Evolutionary conservation across 2,888 invertebrate genomes (phyloP).

Genomic region (Pterostichus madidus): DNA sequence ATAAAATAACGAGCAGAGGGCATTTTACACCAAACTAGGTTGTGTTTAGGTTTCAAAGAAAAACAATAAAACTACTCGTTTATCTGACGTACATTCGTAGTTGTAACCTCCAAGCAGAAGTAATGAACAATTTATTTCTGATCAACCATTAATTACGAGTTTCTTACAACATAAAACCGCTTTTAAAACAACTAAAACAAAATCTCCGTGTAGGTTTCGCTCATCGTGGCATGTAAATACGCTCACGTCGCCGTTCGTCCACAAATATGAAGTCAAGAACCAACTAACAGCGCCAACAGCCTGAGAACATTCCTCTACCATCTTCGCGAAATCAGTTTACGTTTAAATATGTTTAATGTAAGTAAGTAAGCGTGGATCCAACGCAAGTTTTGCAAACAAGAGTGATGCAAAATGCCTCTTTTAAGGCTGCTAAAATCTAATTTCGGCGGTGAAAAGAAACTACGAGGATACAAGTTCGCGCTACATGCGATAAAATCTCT

Average conservation of each 20-base stretch:
- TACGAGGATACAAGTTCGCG: slow-evolving; percentile 55
- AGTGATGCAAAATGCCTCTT: slow-evolving; percentile 57
- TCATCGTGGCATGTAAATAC: slow-evolving; percentile 1
- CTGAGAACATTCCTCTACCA: background rate
- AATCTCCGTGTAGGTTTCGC: slow-evolving; percentile 13
- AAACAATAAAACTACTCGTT: slow-evolving; percentile 5
- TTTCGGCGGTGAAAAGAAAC: slow-evolving; percentile 58
- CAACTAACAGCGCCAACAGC: background rate
- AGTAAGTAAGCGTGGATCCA: slow-evolving; percentile 35
- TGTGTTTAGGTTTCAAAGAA: slow-evolving; percentile 3
- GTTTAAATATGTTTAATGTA: slow-evolving; percentile 39
- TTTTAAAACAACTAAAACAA: slow-evolving; percentile 43
- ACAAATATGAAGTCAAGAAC: slow-evolving; percentile 6
- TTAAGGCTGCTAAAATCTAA: slow-evolving; percentile 57
- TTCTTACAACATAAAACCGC: slow-evolving; percentile 16
- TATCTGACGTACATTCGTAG: background rate
- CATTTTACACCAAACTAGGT: background rate
- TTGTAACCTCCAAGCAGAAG: slow-evolving; percentile 5
- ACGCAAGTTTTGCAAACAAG: slow-evolving; percentile 45
- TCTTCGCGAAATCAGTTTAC: slow-evolving; percentile 34
- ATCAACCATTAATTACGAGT: slow-evolving; percentile 32
- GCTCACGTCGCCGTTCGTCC: background rate
- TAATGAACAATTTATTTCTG: slow-evolving; percentile 35
- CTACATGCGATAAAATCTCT: slow-evolving; percentile 59
- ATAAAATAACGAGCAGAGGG: too few species aligned